A percentile compares a stretch with the other conserved stretches of the same genome.
These are phyloP conservation scores for Phaedon cochleariae DNA, from an alignment of 2,888 invertebrate species.

Conservation along the genomic window DNA sequence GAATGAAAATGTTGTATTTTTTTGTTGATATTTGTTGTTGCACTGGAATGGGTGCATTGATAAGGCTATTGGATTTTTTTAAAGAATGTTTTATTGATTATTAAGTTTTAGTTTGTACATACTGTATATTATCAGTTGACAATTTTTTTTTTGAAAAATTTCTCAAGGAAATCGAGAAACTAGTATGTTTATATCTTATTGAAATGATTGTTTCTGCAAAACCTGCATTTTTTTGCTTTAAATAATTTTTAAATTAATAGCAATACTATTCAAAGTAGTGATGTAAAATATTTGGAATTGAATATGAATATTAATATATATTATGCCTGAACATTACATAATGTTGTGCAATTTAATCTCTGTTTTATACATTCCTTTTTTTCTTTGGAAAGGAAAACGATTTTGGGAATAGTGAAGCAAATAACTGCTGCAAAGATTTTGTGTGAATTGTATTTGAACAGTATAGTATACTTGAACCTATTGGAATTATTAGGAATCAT, in stretches of 20 bases:
- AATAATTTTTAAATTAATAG: constrained; percentile 31
- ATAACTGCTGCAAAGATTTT: neutral
- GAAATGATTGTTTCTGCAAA: constrained; percentile 25
- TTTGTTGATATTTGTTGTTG: constrained; percentile 26
- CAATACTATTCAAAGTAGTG: constrained; percentile 36
- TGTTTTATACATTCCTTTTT: constrained; percentile 16
- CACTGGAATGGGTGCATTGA: constrained; percentile 15
- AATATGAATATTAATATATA: constrained; percentile 37
- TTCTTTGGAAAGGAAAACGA: neutral
- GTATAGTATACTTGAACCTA: neutral
- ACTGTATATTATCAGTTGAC: constrained; percentile 35
- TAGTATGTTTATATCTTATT: constrained; percentile 27
- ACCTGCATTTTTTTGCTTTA: constrained; percentile 33
- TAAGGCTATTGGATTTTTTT: constrained; percentile 31
- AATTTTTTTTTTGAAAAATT: constrained; percentile 29
- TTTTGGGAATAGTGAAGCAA: neutral
- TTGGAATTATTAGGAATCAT: neutral
- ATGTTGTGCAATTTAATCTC: constrained; percentile 23
- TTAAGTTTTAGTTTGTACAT: constrained; percentile 37
- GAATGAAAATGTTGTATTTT: constrained; percentile 23
- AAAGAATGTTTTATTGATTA: constrained; percentile 26
- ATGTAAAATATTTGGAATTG: constrained; percentile 37
- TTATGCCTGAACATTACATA: constrained; percentile 34
- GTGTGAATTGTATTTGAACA: neutral
- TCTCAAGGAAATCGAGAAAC: constrained; percentile 28